Percentiles rank a stretch among this genome's conserved stretches.
phyloP scores from a whole-genome alignment of 2,113 vertebrate genomes.

The Solea solea region DNA sequence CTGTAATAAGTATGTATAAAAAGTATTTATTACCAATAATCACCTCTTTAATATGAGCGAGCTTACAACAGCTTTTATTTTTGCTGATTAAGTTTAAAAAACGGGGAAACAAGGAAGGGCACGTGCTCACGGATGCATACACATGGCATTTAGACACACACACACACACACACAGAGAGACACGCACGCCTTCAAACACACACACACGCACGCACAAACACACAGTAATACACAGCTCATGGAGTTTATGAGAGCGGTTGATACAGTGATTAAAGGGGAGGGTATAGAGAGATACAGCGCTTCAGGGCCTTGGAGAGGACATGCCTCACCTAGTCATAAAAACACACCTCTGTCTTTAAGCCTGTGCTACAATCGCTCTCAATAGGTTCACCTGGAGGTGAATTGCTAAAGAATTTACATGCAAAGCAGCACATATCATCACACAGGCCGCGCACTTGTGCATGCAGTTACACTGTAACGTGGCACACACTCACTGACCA shows the following conservation, averaged over 20 bases:
- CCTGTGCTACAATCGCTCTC: constrained; percentile 63
- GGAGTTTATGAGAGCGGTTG: constrained; percentile 79
- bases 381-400: constrained; percentile 78
- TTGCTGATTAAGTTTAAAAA: constrained; percentile 87
- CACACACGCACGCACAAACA: constrained; percentile 41
- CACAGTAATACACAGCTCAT: constrained; percentile 71
- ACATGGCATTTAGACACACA: constrained; percentile 25
- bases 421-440: constrained; percentile 76
- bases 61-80: constrained; percentile 82
- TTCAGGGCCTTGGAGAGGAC: constrained; percentile 81
- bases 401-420: constrained; percentile 78
- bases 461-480: constrained; percentile 32
- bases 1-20: constrained; percentile 94
- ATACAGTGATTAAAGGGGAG: constrained; percentile 85
- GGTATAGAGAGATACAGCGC: constrained; percentile 75
- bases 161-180: constrained; percentile 28
- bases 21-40: constrained; percentile 99
- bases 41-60: constrained; percentile 85
- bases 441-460: constrained; percentile 50
- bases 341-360: constrained; percentile 80
- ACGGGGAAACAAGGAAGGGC: constrained; percentile 77
- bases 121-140: constrained; percentile 50
- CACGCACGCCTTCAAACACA: constrained; percentile 26
- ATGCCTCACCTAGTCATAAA: constrained; percentile 79
- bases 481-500: constrained; percentile 50